Evolutionary conservation across 1,140 invertebrate species (phyloP).

Genomic region (Drosophila busckii): DNA sequence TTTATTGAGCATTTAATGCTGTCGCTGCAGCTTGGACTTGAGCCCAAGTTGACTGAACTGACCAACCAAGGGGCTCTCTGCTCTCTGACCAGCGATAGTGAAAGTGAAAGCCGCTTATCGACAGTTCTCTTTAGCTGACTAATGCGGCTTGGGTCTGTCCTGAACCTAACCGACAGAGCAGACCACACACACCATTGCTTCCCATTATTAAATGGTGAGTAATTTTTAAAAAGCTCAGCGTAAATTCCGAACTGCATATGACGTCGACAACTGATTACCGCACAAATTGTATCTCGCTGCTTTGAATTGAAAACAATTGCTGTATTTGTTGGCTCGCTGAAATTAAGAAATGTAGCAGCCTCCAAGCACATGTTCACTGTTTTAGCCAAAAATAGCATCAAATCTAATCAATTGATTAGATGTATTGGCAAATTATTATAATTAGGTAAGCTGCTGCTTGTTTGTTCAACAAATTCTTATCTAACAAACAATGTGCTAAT

Average conservation of each 20-base stretch:
- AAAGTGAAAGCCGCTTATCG: conserved; percentile 38
- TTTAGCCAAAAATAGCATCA: too few relatives aligned
- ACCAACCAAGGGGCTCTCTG: conserved; percentile 10
- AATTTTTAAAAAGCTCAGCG: conserved; percentile 13
- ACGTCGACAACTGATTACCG: not conserved
- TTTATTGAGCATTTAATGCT: not conserved
- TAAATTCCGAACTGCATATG: conserved; percentile 9
- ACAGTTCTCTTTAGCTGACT: conserved; percentile 14
- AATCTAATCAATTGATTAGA: too few relatives aligned
- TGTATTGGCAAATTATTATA: too few relatives aligned
- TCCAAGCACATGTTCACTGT: too few relatives aligned
- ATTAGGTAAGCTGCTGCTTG: too few relatives aligned
- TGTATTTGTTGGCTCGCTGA: too few relatives aligned
- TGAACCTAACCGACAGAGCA: too few relatives aligned
- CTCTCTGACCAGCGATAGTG: conserved; percentile 6
- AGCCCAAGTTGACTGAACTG: conserved; percentile 23
- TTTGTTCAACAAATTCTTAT: too few relatives aligned
- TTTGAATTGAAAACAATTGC: too few relatives aligned
- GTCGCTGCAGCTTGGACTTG: conserved; percentile 6
- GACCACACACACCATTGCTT: not conserved
- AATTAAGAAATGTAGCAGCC: too few relatives aligned
- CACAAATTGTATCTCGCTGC: not conserved
- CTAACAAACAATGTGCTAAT: too few relatives aligned
- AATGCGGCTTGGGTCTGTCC: conserved; percentile 6
- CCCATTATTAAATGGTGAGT: conserved; percentile 6